Percentiles rank a stretch among this genome's conserved stretches.
Evolutionary conservation across 2,888 invertebrate species (phyloP).

Genomic region (Oscheius myriophilus): DNA sequence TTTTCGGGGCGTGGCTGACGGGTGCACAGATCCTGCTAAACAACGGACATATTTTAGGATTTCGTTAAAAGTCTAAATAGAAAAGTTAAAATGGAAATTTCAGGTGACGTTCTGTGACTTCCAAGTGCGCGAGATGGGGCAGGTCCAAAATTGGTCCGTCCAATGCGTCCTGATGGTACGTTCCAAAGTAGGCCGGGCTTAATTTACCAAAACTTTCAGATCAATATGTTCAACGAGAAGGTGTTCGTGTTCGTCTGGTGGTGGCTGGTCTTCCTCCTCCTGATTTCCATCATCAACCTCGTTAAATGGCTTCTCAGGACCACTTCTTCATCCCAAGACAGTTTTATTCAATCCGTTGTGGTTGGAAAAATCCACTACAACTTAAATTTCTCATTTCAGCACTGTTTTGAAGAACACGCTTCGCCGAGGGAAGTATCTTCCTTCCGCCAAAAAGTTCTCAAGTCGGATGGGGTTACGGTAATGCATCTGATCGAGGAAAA

Average conservation of each 20-base stretch:
- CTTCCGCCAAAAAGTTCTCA: constrained; percentile 58
- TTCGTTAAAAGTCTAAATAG: background rate
- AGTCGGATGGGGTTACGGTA: constrained; percentile 64
- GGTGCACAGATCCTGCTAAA: too few species aligned
- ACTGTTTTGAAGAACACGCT: constrained; percentile 13
- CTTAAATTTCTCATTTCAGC: too few species aligned
- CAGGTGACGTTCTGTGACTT: constrained; percentile 68
- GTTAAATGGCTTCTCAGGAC: constrained; percentile 41
- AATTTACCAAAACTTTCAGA: constrained; percentile 27
- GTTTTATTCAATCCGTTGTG: constrained; percentile 17
- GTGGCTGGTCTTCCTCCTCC: constrained; percentile 54
- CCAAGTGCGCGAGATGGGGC: constrained; percentile 59
- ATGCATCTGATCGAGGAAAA: constrained; percentile 65
- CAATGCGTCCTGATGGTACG: constrained; percentile 68
- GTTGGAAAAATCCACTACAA: constrained; percentile 4
- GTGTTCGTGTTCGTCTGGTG: constrained; percentile 68
- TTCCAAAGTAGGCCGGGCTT: background rate
- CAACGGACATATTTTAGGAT: too few species aligned
- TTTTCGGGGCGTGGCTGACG: too few species aligned
- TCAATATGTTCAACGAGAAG: constrained; percentile 70
- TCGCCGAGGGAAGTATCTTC: background rate
- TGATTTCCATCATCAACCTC: constrained; percentile 49
- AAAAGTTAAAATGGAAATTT: constrained; percentile 24
- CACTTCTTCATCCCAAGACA: background rate
- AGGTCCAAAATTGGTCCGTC: constrained; percentile 56